These are phyloP conservation scores for Timandra comae DNA, from an alignment of 2,888 invertebrate genomes.

Conservation along the genomic window DNA sequence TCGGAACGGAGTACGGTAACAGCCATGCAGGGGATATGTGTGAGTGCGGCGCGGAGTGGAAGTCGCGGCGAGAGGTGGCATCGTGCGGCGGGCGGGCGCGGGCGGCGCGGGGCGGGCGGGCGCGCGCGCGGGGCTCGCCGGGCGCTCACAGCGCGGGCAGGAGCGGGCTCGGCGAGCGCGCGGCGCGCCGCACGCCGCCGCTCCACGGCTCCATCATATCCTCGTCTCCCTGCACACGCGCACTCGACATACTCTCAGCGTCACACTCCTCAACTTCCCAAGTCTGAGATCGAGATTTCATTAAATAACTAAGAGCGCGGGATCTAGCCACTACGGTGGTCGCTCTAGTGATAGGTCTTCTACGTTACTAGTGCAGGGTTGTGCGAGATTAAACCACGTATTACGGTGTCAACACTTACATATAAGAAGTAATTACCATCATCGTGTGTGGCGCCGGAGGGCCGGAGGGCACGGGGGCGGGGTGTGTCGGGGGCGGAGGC, in stretches of 20 bases:
- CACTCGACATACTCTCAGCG: conserved; percentile 76
- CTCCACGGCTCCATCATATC: conserved; percentile 78
- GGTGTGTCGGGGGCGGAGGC: conserved; percentile 71
- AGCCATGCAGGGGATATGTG: conserved; percentile 41
- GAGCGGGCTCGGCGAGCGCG: conserved; percentile 66
- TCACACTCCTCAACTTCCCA: conserved; percentile 75
- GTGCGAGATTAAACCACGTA: conserved; percentile 72
- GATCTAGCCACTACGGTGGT: conserved; percentile 29
- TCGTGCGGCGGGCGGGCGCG: conserved; percentile 14
- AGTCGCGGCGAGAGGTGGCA: conserved; percentile 15
- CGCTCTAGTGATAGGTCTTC: conserved; percentile 17
- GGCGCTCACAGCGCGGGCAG: conserved; percentile 57
- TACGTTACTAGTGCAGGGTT: conserved; percentile 53
- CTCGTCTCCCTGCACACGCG: conserved; percentile 79
- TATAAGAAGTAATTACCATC: conserved; percentile 78
- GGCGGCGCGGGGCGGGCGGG: conserved; percentile 15
- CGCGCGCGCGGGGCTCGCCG: conserved; percentile 6
- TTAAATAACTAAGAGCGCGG: conserved; percentile 36
- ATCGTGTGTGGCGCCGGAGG: conserved; percentile 72
- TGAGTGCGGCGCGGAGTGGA: too few relatives aligned
- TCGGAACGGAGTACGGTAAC: conserved; percentile 29
- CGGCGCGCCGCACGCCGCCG: conserved; percentile 58
- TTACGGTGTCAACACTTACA: conserved; percentile 77
- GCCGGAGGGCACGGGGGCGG: conserved; percentile 54
- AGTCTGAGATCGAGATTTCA: conserved; percentile 73